phyloP scores from a whole-genome alignment of 2,888 invertebrate species.

The Drosophila rellima region DNA sequence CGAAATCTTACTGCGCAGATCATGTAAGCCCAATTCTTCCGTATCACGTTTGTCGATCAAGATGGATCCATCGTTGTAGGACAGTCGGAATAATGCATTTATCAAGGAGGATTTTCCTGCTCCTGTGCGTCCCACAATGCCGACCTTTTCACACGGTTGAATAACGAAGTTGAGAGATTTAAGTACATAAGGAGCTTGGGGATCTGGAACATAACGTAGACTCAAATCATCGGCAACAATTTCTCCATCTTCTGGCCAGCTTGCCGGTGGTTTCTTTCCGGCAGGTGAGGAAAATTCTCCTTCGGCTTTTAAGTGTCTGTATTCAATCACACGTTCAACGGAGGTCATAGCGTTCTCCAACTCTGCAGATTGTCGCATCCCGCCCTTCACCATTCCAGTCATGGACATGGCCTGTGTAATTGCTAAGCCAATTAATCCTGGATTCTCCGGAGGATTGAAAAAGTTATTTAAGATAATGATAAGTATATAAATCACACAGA shows the following conservation, averaged over 20 bases:
- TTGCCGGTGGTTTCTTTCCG: constrained; percentile 88
- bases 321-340: constrained; percentile 91
- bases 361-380: constrained; percentile 96
- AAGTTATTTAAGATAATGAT: constrained; percentile 95
- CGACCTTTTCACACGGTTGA: constrained; percentile 89
- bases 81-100: constrained; percentile 91
- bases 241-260: constrained; percentile 91
- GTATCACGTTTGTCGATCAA: constrained; percentile 93
- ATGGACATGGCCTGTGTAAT: constrained; percentile 92
- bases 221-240: constrained; percentile 91
- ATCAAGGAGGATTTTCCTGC: constrained; percentile 91
- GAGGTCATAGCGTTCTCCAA: constrained; percentile 95
- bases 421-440: constrained; percentile 92
- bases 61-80: constrained; percentile 92
- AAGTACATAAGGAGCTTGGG: constrained; percentile 90
- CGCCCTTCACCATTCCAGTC: constrained; percentile 91
- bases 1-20: constrained; percentile 91
- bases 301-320: constrained; percentile 86
- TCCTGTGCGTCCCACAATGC: constrained; percentile 91
- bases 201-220: constrained; percentile 89
- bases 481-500: constrained; percentile 94
- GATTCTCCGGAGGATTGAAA: constrained; percentile 89
- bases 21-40: constrained; percentile 90
- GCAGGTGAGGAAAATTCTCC: constrained; percentile 88
- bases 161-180: constrained; percentile 90